A percentile compares a stretch with the other conserved stretches of the same genome.
Evolutionary conservation across 2,797 vertebrate species (phyloP).

Genomic region (Ammospiza maritima): DNA sequence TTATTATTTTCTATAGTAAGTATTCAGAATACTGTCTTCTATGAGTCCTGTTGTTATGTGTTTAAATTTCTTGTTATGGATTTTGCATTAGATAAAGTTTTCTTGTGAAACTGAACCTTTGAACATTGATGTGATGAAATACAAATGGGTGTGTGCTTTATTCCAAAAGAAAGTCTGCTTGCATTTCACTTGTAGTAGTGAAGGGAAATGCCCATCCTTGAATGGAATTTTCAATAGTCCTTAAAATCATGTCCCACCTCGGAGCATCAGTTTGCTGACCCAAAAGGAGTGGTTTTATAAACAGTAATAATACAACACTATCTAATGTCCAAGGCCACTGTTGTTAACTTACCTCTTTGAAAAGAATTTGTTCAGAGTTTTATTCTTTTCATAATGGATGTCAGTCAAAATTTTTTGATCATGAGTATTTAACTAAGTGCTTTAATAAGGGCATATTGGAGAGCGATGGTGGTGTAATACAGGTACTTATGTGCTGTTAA

Average conservation of each 20-base stretch:
- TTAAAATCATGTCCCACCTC: background rate
- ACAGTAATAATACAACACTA: background rate
- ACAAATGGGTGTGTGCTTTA: background rate
- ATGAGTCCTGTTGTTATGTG: background rate
- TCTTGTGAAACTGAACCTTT: background rate
- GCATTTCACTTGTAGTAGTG: background rate
- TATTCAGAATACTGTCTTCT: background rate
- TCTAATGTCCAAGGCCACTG: background rate
- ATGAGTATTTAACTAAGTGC: background rate
- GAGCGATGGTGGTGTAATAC: background rate
- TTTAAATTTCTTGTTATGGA: background rate
- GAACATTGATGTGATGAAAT: background rate
- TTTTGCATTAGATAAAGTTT: background rate
- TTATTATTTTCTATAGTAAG: background rate
- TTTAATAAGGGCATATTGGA: background rate
- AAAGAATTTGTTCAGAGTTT: background rate
- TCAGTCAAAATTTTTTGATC: background rate
- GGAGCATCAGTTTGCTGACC: background rate
- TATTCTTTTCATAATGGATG: background rate
- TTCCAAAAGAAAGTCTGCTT: background rate
- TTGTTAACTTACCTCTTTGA: background rate
- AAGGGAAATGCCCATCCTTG: background rate
- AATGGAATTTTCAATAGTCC: background rate
- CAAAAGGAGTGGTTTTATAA: background rate
- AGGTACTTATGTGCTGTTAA: background rate